Conservation (phyloP, 2,797 vertebrate species). For the Crypturellus tataupa region DNA sequence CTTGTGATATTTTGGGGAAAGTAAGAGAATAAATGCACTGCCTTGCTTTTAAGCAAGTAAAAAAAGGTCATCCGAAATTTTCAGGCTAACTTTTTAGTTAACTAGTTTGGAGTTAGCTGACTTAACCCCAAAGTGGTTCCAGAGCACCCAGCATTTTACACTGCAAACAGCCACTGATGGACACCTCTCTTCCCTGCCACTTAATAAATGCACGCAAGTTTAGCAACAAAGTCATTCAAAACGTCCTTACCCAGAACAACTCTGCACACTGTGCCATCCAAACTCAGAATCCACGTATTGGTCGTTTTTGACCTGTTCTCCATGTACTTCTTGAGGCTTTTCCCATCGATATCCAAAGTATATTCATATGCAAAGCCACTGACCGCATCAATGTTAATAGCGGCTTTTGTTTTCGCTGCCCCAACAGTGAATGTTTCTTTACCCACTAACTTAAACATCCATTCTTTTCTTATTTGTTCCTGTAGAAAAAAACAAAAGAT, state of each 20-base stretch:
- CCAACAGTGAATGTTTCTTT: constrained; percentile 95
- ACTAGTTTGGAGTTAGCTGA: not conserved
- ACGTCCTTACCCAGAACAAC: constrained; percentile 91
- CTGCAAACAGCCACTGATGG: not conserved
- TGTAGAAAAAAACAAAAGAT: constrained; percentile 63
- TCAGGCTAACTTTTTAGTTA: not conserved
- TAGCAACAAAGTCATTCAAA: not conserved
- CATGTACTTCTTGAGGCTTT: constrained; percentile 95
- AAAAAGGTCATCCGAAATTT: not conserved
- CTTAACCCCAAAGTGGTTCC: not conserved
- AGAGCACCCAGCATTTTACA: not conserved
- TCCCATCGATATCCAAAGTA: constrained; percentile 95
- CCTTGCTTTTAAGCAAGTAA: not conserved
- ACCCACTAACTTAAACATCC: constrained; percentile 99
- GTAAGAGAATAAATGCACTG: not conserved
- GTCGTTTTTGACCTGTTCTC: constrained; percentile 96
- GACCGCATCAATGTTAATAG: constrained; percentile 95
- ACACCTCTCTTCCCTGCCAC: not conserved
- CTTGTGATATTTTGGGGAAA: not conserved
- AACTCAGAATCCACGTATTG: constrained; percentile 93
- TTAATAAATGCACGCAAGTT: not conserved
- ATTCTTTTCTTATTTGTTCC: constrained; percentile 93
- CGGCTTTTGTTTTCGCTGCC: constrained; percentile 89
- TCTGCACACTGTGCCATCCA: constrained; percentile 91
- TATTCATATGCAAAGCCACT: constrained; percentile 96